A percentile compares a stretch with the other conserved stretches of the same genome.
Conservation (phyloP, 2,888 invertebrate genomes). For the Pheosia gnoma region DNA sequence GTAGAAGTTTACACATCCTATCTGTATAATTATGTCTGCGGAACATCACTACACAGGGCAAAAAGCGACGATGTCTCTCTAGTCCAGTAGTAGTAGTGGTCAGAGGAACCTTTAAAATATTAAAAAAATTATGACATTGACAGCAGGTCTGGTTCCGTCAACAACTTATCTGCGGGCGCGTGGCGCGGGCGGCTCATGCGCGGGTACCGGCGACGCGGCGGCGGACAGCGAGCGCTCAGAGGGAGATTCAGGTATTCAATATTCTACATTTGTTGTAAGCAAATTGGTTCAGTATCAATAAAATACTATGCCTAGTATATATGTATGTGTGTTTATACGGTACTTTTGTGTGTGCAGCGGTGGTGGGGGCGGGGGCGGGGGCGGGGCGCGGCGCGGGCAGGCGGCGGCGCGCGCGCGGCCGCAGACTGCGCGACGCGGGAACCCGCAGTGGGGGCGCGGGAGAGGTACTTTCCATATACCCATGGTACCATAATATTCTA, state of each 20-base stretch:
- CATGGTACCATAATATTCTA: no score
- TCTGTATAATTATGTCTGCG: no score
- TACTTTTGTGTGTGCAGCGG: constrained; percentile 3
- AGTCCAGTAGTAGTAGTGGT: no score
- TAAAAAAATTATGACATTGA: background rate
- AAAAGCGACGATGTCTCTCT: no score
- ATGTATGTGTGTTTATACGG: no score
- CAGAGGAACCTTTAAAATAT: no score
- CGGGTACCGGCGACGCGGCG: constrained; percentile 52
- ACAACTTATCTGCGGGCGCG: constrained; percentile 41
- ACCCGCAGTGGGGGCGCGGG: constrained; percentile 20
- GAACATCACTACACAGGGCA: no score
- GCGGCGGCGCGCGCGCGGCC: constrained; percentile 23
- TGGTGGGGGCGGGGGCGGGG: constrained; percentile 9
- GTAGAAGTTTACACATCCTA: no score
- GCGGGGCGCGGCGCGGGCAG: constrained; percentile 11
- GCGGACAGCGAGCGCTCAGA: constrained; percentile 38
- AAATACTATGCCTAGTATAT: no score
- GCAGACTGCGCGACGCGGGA: constrained; percentile 22
- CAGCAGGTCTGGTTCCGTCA: constrained; percentile 57
- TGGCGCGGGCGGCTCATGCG: constrained; percentile 41
- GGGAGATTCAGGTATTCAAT: constrained; percentile 46
- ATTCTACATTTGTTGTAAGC: background rate
- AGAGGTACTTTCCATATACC: constrained; percentile 23
- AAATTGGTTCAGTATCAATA: no score